Percentiles rank a stretch among this genome's conserved stretches.
Conservation (phyloP, 1,140 invertebrate species). For the Carcinoscorpius rotundicauda region DNA sequence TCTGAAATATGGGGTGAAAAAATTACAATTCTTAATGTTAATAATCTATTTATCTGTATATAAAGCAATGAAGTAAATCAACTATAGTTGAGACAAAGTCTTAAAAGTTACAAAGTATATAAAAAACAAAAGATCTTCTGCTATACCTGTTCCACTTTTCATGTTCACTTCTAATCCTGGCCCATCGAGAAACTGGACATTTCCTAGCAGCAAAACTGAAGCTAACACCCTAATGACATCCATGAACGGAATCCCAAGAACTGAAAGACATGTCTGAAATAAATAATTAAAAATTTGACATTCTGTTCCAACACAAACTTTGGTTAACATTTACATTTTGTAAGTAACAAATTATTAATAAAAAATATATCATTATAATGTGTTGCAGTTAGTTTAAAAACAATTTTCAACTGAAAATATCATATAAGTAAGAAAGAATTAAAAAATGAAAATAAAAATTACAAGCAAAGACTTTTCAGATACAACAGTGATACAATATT, state of each 20-base stretch:
- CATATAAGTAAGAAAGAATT: not conserved
- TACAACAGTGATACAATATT: no score
- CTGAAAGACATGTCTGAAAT: slow-evolving; percentile 39
- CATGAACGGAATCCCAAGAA: slow-evolving; percentile 82
- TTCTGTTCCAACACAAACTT: not conserved
- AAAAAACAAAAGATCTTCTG: no score
- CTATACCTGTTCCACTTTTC: slow-evolving; percentile 18
- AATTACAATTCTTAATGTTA: not conserved
- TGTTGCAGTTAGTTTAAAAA: not conserved
- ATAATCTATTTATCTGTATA: not conserved
- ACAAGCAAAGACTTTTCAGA: not conserved
- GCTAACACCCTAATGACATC: slow-evolving; percentile 84
- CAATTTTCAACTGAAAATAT: not conserved
- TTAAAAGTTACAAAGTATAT: no score
- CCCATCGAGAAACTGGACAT: slow-evolving; percentile 70
- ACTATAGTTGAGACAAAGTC: no score
- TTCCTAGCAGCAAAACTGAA: slow-evolving; percentile 78
- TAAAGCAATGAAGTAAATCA: not conserved
- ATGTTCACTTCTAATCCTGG: slow-evolving; percentile 17
- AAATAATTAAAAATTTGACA: slow-evolving; percentile 17
- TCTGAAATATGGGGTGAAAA: slow-evolving; percentile 35
- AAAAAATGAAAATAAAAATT: slow-evolving; percentile 5
- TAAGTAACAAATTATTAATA: no score
- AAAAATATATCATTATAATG: no score
- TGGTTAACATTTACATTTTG: no score